phyloP scores from a whole-genome alignment of 92 coral and sea anemone genomes.

The Isaurus tuberculatus region DNA sequence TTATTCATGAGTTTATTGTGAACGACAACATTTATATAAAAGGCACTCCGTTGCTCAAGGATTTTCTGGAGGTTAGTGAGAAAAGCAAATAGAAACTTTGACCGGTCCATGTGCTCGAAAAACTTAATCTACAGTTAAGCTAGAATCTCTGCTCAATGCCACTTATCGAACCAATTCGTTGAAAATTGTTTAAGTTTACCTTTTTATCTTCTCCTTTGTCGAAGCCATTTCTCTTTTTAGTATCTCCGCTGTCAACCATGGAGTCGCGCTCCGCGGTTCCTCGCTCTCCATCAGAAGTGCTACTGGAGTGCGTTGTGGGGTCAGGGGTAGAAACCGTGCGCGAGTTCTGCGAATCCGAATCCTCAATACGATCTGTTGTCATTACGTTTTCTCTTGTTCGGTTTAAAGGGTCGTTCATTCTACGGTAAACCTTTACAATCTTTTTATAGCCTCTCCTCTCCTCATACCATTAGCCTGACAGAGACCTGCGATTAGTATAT shows the following conservation, averaged over 20 bases:
- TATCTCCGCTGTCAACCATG: conserved; percentile 43
- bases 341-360: conserved; percentile 47
- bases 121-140: not conserved
- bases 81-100: conserved; percentile 5
- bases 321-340: conserved; percentile 51
- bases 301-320: conserved; percentile 33
- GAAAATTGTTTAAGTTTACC: conserved; percentile 29
- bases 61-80: conserved; percentile 33
- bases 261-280: conserved; percentile 41
- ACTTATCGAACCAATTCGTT: conserved; percentile 15
- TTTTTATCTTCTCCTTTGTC: conserved; percentile 48
- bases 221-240: conserved; percentile 41
- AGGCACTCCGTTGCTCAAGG: conserved; percentile 15
- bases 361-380: conserved; percentile 90
- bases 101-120: not conserved
- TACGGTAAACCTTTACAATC: conserved; percentile 71
- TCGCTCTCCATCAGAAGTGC: conserved; percentile 49
- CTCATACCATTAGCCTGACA: conserved; percentile 39
- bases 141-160: not conserved
- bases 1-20: conserved; percentile 78
- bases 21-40: conserved; percentile 43
- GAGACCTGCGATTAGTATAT: not conserved
- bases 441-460: conserved; percentile 36
- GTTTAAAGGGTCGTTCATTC: conserved; percentile 94
- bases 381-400: conserved; percentile 81